phyloP scores from a whole-genome alignment of 2,888 invertebrate species.

The Machimus atricapillus region DNA sequence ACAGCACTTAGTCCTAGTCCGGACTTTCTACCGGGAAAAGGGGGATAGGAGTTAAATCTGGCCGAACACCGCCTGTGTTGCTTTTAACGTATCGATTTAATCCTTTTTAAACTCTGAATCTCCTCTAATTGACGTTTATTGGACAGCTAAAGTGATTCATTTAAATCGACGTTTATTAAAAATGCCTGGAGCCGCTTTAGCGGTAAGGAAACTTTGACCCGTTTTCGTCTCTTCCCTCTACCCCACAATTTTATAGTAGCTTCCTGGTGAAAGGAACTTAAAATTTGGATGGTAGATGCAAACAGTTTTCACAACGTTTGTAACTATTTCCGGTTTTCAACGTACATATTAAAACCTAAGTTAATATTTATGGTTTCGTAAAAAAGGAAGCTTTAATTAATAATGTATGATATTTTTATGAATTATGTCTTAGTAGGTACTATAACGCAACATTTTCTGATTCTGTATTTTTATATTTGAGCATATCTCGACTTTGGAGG shows the following conservation, averaged over 20 bases:
- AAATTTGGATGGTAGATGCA: neutral
- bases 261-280: neutral
- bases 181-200: neutral
- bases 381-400: too few species aligned
- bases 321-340: neutral
- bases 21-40: neutral
- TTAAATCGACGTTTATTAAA: conserved; percentile 33
- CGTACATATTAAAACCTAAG: too few species aligned
- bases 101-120: conserved; percentile 53
- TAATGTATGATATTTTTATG: too few species aligned
- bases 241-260: neutral
- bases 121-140: conserved; percentile 59
- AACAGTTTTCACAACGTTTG: neutral
- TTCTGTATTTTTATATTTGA: too few species aligned
- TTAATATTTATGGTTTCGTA: too few species aligned
- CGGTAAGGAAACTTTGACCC: neutral
- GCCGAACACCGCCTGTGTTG: neutral
- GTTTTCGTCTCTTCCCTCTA: neutral
- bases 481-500: too few species aligned
- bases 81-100: conserved; percentile 50
- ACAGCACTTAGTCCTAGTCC: neutral
- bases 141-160: conserved; percentile 50
- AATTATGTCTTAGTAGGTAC: too few species aligned
- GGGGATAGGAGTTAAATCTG: neutral
- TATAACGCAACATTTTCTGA: too few species aligned